Percentiles rank a stretch among this genome's conserved stretches.
phyloP scores from a whole-genome alignment of 2,888 invertebrate species.

The Heteromurus nitidus region DNA sequence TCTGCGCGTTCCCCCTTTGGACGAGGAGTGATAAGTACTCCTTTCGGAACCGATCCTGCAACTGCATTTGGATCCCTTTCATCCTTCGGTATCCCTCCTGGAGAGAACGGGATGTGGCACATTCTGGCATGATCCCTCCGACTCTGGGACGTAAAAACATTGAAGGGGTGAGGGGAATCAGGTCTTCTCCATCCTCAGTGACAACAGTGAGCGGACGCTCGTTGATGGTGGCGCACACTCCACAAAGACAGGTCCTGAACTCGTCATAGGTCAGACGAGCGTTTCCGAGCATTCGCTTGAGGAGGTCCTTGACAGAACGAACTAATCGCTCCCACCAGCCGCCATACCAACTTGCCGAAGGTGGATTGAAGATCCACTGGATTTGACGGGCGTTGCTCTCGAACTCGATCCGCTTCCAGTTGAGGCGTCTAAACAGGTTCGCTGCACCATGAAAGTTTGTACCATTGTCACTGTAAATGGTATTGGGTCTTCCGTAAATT shows the following conservation, averaged over 20 bases:
- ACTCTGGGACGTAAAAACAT: conserved; percentile 11
- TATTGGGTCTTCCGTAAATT: conserved; percentile 74
- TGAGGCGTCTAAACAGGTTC: conserved; percentile 60
- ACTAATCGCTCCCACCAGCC: conserved; percentile 17
- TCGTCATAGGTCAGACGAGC: neutral
- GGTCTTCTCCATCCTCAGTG: conserved; percentile 13
- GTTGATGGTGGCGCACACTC: neutral
- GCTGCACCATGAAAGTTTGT: conserved; percentile 11
- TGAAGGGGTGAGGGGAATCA: conserved; percentile 13
- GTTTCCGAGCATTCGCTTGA: conserved; percentile 21
- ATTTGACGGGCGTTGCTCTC: neutral
- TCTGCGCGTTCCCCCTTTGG: neutral
- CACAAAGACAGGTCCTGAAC: neutral
- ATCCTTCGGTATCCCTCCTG: neutral
- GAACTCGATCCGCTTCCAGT: conserved; percentile 4
- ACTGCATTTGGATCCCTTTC: neutral
- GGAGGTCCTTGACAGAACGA: neutral
- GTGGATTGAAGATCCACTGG: conserved; percentile 9
- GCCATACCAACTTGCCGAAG: conserved; percentile 2
- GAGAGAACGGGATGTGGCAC: neutral
- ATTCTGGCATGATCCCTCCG: neutral
- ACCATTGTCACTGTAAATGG: conserved; percentile 23
- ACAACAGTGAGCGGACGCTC: conserved; percentile 7
- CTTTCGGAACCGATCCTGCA: neutral
- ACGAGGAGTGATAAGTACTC: conserved; percentile 11